phyloP scores from a whole-genome alignment of 2,113 vertebrate genomes.

The Nycticebus coucang region DNA sequence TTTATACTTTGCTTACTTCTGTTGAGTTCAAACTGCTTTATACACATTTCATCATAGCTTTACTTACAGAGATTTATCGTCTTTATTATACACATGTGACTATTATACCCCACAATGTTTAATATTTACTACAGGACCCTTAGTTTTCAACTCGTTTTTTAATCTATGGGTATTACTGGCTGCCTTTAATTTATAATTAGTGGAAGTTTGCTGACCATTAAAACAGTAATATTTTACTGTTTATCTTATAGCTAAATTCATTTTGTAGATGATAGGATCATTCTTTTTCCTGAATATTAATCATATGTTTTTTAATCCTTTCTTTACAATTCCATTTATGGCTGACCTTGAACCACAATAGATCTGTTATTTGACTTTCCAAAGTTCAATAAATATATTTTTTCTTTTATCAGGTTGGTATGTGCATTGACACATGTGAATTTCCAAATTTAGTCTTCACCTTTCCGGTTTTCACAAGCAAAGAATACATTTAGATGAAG shows the following conservation, averaged over 20 bases:
- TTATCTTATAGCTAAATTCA: conserved; percentile 50
- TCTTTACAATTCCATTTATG: conserved; percentile 80
- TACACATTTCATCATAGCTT: conserved; percentile 61
- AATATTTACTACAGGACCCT: conserved; percentile 1
- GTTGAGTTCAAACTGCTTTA: conserved; percentile 59
- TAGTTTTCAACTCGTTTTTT: conserved; percentile 17
- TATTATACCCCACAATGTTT: neutral
- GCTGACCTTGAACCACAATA: conserved; percentile 61
- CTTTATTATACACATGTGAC: conserved; percentile 57
- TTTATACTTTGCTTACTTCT: conserved; percentile 76
- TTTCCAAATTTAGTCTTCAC: neutral
- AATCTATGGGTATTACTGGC: neutral
- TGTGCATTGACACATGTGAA: neutral
- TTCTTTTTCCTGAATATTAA: conserved; percentile 48
- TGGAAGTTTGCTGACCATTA: neutral
- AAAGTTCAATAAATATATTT: neutral
- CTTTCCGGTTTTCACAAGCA: conserved; percentile 61
- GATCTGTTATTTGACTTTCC: conserved; percentile 79
- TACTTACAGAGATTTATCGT: conserved; percentile 43
- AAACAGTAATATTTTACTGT: neutral
- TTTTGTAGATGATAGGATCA: conserved; percentile 53
- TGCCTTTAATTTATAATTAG: conserved; percentile 44
- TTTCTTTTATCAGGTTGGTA: neutral
- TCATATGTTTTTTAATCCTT: conserved; percentile 69
- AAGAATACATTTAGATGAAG: conserved; percentile 33